Conservation (phyloP, 2,113 vertebrate genomes). For the Polypterus bichir region DNA sequence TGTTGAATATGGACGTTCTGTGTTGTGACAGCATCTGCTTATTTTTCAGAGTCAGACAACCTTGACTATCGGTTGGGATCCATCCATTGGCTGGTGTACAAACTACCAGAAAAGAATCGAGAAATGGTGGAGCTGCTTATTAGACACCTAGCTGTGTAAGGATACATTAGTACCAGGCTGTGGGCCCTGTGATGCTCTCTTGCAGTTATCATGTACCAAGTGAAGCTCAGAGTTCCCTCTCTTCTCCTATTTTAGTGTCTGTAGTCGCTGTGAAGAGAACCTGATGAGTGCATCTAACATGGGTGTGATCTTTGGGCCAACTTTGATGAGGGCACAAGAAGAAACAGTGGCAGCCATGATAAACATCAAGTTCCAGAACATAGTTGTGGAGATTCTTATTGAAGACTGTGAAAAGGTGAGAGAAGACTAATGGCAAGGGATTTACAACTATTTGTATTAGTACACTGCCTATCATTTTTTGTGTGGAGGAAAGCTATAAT, state of each 20-base stretch:
- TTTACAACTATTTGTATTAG: too few species aligned
- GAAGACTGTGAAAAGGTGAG: slow-evolving; percentile 80
- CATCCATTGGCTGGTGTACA: slow-evolving; percentile 83
- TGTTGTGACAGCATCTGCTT: neutral
- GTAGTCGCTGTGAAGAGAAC: slow-evolving; percentile 76
- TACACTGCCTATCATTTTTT: too few species aligned
- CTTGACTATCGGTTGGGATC: slow-evolving; percentile 78
- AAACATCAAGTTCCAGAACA: slow-evolving; percentile 97
- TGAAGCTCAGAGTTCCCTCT: neutral
- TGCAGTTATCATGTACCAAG: too few species aligned
- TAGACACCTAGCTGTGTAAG: slow-evolving; percentile 81
- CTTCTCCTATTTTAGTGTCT: slow-evolving; percentile 53
- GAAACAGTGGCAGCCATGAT: slow-evolving; percentile 95
- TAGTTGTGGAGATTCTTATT: slow-evolving; percentile 87
- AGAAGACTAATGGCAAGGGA: neutral
- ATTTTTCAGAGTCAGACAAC: slow-evolving; percentile 72
- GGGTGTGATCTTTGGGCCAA: slow-evolving; percentile 91
- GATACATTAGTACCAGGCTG: slow-evolving; percentile 1
- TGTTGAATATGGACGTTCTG: neutral
- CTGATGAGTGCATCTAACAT: slow-evolving; percentile 90
- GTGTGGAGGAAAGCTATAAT: too few species aligned
- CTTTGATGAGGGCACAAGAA: slow-evolving; percentile 84
- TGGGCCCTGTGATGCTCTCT: too few species aligned
- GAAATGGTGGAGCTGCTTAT: slow-evolving; percentile 87
- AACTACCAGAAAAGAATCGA: slow-evolving; percentile 79